A percentile compares a stretch with the other conserved stretches of the same genome.
These are phyloP conservation scores for Passer domesticus DNA, from an alignment of 2,113 vertebrate genomes.

Conservation along the genomic window DNA sequence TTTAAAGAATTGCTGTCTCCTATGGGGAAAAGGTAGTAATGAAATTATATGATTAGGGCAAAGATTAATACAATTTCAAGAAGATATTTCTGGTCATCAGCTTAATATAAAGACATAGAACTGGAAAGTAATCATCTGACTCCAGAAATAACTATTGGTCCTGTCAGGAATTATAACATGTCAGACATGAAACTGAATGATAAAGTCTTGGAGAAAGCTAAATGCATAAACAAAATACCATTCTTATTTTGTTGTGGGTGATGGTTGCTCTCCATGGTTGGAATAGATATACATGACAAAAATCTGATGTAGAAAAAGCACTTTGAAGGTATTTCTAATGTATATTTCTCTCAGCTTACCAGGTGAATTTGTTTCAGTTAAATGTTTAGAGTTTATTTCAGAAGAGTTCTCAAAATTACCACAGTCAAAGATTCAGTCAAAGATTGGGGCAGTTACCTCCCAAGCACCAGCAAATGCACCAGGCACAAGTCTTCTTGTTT, in stretches of 20 bases:
- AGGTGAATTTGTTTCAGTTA: not conserved
- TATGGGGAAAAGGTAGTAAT: not conserved
- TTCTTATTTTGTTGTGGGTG: rapidly evolving
- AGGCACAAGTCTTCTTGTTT: not conserved
- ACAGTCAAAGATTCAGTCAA: not conserved
- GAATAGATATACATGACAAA: not conserved
- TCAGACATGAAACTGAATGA: not conserved
- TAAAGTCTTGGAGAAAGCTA: not conserved
- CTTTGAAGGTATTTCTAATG: not conserved
- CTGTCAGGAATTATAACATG: not conserved
- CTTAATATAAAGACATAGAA: not conserved
- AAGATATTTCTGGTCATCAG: not conserved
- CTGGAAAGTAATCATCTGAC: not conserved
- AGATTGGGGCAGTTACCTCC: not conserved
- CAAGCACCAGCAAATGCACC: rapidly evolving
- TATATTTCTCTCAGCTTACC: not conserved
- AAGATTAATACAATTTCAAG: slow-evolving; percentile 35
- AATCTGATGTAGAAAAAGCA: not conserved
- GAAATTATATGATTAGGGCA: slow-evolving; percentile 5
- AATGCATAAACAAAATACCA: not conserved
- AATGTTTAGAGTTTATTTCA: not conserved
- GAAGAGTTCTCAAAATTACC: not conserved
- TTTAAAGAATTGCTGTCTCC: not conserved
- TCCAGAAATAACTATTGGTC: not conserved
- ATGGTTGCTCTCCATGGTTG: not conserved